phyloP scores from a whole-genome alignment of 2,888 invertebrate species.

The Theretra japonica region DNA sequence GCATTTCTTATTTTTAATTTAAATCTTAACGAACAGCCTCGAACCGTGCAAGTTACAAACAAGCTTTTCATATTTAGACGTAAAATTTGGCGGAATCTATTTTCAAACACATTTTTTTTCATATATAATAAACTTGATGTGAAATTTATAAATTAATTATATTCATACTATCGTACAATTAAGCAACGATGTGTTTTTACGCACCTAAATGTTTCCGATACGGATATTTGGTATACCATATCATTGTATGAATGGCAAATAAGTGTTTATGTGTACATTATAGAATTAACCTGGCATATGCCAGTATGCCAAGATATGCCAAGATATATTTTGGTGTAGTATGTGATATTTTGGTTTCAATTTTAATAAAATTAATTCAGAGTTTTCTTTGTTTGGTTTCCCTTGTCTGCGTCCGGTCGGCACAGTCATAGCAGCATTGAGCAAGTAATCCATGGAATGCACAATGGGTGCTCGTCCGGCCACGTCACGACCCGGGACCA shows the following conservation, averaged over 20 bases:
- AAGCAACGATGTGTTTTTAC: too few relatives aligned
- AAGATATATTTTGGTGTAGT: too few relatives aligned
- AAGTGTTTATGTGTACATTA: neutral
- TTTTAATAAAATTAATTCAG: neutral
- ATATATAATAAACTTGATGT: too few relatives aligned
- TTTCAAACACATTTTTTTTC: too few relatives aligned
- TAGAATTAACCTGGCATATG: neutral
- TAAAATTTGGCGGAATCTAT: too few relatives aligned
- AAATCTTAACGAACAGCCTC: too few relatives aligned
- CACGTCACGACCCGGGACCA: conserved; percentile 50
- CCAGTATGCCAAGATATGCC: neutral
- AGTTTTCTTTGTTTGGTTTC: neutral
- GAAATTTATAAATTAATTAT: too few relatives aligned
- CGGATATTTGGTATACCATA: neutral
- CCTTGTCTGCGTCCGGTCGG: neutral
- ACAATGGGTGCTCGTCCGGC: conserved; percentile 62
- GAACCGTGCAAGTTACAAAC: too few relatives aligned
- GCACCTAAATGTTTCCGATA: too few relatives aligned
- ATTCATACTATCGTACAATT: too few relatives aligned
- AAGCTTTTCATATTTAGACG: too few relatives aligned
- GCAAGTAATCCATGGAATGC: conserved; percentile 6
- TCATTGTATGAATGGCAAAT: neutral
- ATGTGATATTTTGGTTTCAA: neutral
- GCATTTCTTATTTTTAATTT: too few relatives aligned
- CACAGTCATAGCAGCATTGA: neutral